These are phyloP conservation scores for Oxycera nigricornis DNA, from an alignment of 2,888 invertebrate species.

Conservation along the genomic window DNA sequence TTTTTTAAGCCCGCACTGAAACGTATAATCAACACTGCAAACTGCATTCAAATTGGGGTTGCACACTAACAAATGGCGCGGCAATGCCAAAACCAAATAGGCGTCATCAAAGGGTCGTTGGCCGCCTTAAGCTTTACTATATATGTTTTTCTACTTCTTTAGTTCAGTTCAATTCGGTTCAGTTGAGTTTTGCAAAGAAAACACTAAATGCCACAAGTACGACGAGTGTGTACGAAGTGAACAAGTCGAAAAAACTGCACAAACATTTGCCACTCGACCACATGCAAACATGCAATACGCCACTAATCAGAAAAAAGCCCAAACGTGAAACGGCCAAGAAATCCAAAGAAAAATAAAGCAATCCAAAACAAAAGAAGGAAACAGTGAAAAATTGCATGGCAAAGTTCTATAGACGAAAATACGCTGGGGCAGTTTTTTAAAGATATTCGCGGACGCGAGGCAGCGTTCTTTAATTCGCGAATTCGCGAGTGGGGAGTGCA, in stretches of 20 bases:
- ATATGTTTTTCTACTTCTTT: background rate
- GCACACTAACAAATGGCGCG: background rate
- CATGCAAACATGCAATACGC: slow-evolving; percentile 21
- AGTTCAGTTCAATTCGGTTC: background rate
- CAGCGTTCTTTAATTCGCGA: background rate
- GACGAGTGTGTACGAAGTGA: background rate
- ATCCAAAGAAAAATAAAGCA: too few species aligned
- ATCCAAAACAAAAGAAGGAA: background rate
- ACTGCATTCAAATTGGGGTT: background rate
- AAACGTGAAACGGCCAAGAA: slow-evolving; percentile 30
- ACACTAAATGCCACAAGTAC: background rate
- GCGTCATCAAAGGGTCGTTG: slow-evolving; percentile 31
- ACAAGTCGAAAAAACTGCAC: slow-evolving; percentile 12
- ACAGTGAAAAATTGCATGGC: slow-evolving; percentile 21
- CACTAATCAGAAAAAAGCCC: slow-evolving; percentile 34
- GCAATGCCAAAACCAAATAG: background rate
- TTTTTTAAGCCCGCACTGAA: background rate
- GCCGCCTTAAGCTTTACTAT: slow-evolving; percentile 20
- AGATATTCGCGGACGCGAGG: background rate
- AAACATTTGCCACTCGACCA: slow-evolving; percentile 18
- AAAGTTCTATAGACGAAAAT: slow-evolving; percentile 35
- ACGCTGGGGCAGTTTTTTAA: slow-evolving; percentile 17
- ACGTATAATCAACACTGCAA: background rate
- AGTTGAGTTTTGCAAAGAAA: background rate
- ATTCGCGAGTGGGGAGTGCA: background rate